Base-by-base conservation (phyloP, 2,113 vertebrate genomes). In the Eubucco bourcierii region DNA sequence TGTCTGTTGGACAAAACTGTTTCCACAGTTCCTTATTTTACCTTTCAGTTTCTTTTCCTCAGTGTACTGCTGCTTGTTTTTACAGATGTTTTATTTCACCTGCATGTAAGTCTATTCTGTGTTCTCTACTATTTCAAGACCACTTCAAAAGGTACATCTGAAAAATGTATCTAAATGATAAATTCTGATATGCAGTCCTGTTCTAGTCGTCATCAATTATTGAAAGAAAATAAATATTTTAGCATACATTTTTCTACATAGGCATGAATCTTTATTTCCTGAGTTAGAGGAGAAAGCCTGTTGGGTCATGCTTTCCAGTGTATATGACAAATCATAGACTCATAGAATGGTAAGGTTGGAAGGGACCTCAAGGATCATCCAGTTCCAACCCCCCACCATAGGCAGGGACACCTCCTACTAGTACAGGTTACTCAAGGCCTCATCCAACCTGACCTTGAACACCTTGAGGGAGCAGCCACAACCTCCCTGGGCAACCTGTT, bases 191-290 rank as follows among this genome's bases (percentile, higher is more conserved):
- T 60, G 34, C 67, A 75, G 67, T 31, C 12, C 21, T 50, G 4
- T 88, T 77, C n/a, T 56, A 12, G 19, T 15, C 6, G n/a, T 84
- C 28, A 41, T 41, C 63, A 86, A 88, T 84, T 75, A 65, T 67
- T 75, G 61, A 67, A 80, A 65, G 18, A 58, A 61, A 75, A 23
- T 92, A 88, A 93, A 77, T 93, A 77, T 86, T 95, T 91, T 74
- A 94, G 28, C 56, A 31, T 2, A 2, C 6, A 0, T 77, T 88
- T 93, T 93, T 28, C 19, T 80, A 6, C 19, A 56, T 7, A 28
- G 7, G 13, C n/a, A 0, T 24, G 80, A 55, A 37, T 64, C 34
- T 76, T 73, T 58, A 37, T 4, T 90, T 85, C 21, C 27, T 1
- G 11, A 64, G 46, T 21, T 9, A 56, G 10, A 9, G 25, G 15